Percentiles rank a stretch among this genome's conserved stretches.
Evolutionary conservation across 2,888 invertebrate species (phyloP).

Genomic region (Globia sparganii): DNA sequence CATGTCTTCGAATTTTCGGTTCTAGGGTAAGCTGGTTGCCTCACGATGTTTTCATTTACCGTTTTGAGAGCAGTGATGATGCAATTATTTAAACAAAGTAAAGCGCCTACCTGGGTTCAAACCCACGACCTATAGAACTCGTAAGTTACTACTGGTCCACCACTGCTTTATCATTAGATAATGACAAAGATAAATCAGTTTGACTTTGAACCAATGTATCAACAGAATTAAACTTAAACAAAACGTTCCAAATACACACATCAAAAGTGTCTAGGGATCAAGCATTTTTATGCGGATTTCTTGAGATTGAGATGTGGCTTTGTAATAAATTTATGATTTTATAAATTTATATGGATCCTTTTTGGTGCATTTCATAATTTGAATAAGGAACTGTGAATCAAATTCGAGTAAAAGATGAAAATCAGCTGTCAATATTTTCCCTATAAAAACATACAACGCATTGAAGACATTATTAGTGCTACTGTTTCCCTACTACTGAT

Average conservation of each 20-base stretch:
- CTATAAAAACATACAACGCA: too few species aligned
- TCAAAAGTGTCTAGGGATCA: too few species aligned
- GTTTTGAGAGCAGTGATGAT: not conserved
- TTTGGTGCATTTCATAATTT: too few species aligned
- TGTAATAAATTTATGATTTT: too few species aligned
- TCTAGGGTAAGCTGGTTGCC: not conserved
- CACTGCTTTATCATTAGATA: not conserved
- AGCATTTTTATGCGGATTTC: too few species aligned
- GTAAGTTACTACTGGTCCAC: not conserved
- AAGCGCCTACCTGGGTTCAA: not conserved
- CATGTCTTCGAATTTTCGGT: not conserved
- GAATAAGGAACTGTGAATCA: too few species aligned
- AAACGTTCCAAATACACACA: constrained; percentile 34
- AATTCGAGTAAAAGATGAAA: too few species aligned
- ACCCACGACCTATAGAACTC: not conserved
- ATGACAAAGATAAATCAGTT: not conserved
- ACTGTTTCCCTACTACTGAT: too few species aligned
- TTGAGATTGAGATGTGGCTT: too few species aligned
- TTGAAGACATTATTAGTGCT: too few species aligned
- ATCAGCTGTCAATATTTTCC: too few species aligned
- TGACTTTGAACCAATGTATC: not conserved
- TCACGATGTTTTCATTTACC: not conserved
- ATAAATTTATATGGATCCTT: too few species aligned
- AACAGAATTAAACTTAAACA: constrained; percentile 19
- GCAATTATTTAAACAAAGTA: not conserved